Conservation (phyloP, 2,888 invertebrate genomes). For the Micropterix aruncella region DNA sequence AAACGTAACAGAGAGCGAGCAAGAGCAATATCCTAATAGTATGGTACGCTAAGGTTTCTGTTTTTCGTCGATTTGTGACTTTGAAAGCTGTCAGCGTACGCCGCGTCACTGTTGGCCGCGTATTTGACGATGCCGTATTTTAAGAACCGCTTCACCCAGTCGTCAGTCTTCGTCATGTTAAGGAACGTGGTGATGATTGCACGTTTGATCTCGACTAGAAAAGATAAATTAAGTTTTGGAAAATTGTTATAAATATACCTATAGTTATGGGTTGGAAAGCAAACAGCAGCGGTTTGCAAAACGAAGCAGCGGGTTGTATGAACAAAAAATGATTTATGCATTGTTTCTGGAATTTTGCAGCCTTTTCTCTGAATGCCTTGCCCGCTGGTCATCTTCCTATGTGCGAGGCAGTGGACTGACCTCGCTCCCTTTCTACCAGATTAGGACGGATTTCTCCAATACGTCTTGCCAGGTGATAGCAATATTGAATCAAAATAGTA, state of each 20-base stretch:
- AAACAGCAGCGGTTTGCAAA: too few relatives aligned
- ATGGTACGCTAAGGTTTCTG: slow-evolving; percentile 35
- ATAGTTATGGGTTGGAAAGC: not conserved
- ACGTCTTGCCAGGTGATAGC: too few relatives aligned
- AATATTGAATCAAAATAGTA: too few relatives aligned
- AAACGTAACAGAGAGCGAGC: slow-evolving; percentile 26
- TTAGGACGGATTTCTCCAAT: too few relatives aligned
- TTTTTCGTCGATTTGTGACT: slow-evolving; percentile 34
- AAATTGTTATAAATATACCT: not conserved
- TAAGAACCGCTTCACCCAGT: slow-evolving; percentile 29
- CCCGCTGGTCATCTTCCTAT: too few relatives aligned
- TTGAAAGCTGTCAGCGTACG: slow-evolving; percentile 35
- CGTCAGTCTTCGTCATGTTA: slow-evolving; percentile 21
- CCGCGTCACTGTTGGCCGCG: slow-evolving; percentile 26
- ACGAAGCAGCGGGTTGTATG: too few relatives aligned
- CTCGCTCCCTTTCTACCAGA: too few relatives aligned
- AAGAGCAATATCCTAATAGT: slow-evolving; percentile 34
- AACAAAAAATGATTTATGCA: too few relatives aligned
- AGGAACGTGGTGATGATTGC: slow-evolving; percentile 28
- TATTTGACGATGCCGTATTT: slow-evolving; percentile 37
- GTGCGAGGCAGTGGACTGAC: too few relatives aligned
- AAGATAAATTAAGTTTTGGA: slow-evolving; percentile 4
- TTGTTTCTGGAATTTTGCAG: too few relatives aligned
- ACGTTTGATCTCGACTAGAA: slow-evolving; percentile 28
- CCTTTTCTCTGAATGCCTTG: too few relatives aligned